A percentile compares a stretch with the other conserved stretches of the same genome.
Conservation (phyloP, 2,888 invertebrate genomes). For the Pherbina coryleti region DNA sequence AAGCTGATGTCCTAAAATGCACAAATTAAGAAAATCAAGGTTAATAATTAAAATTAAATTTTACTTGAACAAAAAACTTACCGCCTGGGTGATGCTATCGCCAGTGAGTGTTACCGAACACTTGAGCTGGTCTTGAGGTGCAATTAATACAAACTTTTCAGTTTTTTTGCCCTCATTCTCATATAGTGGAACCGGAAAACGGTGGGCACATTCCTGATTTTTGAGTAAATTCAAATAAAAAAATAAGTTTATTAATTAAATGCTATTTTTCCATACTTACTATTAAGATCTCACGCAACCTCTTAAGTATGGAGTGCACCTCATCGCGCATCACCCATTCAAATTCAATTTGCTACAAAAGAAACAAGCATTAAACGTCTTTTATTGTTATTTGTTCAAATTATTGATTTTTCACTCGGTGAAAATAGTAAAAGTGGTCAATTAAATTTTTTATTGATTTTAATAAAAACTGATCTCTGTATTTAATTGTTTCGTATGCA, state of each 20-base stretch:
- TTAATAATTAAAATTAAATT: no score
- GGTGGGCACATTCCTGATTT: slow-evolving; percentile 83
- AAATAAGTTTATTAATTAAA: no score
- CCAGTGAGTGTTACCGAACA: slow-evolving; percentile 91
- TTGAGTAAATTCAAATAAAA: slow-evolving; percentile 29
- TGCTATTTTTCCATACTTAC: slow-evolving; percentile 72
- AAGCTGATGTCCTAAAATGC: slow-evolving; percentile 80
- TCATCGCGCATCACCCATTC: slow-evolving; percentile 92
- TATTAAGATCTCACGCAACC: slow-evolving; percentile 84
- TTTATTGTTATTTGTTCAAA: slow-evolving; percentile 6
- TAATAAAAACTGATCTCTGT: not conserved
- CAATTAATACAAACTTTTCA: slow-evolving; percentile 86
- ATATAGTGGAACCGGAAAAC: slow-evolving; percentile 84
- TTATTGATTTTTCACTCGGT: slow-evolving; percentile 41
- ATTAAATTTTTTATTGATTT: not conserved
- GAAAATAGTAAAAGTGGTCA: not conserved
- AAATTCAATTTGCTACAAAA: slow-evolving; percentile 88
- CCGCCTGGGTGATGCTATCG: slow-evolving; percentile 92
- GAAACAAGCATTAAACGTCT: slow-evolving; percentile 59
- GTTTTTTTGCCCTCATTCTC: slow-evolving; percentile 85
- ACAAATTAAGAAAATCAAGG: not conserved
- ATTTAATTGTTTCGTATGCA: not conserved
- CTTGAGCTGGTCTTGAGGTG: slow-evolving; percentile 87
- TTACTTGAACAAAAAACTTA: slow-evolving; percentile 63
- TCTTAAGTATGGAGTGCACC: slow-evolving; percentile 85